Evolutionary conservation across 2,113 vertebrate species (phyloP), one percentile per base, ranked within the genome.

Genomic region (Leiothrix lutea): DNA sequence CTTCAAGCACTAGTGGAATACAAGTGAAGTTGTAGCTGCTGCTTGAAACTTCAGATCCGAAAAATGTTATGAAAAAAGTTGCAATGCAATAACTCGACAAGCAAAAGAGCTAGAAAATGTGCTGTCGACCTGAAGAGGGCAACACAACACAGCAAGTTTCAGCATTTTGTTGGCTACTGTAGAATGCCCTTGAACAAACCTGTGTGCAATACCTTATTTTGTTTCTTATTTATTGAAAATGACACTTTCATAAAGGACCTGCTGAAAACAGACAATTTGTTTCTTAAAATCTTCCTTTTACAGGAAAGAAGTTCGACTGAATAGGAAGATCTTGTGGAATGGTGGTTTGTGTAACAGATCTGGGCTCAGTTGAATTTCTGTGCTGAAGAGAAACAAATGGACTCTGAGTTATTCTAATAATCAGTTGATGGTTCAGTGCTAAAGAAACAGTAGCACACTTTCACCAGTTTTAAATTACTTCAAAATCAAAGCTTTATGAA

Each of bases 61-160:
- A 77, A 24, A 29, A 31, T 48, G 50, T 58, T 80, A 5, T 71
- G 33, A 25, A 38, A 86, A 44, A 51, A 80, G 14, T 25, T 60
- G 12, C 53, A 73, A 17, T 21, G 47, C 23, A 47, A 5, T 65
- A 33, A 26, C n/a, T 77, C 0, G 0, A 66, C 29, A 48, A 65
- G 64, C 25, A 69, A 53, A 57, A 81, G 25, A 80, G 17, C 18
- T 64, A 35, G 45, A 60, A 86, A 60, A 53, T 61, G 26, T 58
- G 26, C n/a, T 54, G n/a, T 36, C 0, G 3, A 50, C 94, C 96
- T 92, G 94, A 96, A 97, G 96, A 95, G 95, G 96, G 96, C 96
- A 93, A 80, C 90, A 71, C 47, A 96, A 50, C 85, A 90, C 90
- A 95, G 71, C 70, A 62, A 62, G 60, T 96, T 66, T 73, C 38